Conservation (phyloP, 2,797 vertebrate genomes). For the Danio albolineatus region DNA sequence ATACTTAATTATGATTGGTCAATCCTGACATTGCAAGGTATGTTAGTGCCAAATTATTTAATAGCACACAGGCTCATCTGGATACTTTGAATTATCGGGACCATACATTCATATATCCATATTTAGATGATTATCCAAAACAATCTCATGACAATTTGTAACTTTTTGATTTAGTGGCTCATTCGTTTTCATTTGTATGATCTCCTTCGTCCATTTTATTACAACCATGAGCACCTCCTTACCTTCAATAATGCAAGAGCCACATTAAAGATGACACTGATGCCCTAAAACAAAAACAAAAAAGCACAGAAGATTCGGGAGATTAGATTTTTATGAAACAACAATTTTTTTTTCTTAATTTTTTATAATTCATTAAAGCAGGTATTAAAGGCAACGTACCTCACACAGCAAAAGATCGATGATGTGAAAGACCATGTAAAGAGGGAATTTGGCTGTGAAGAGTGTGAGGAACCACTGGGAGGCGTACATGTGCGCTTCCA, state of each 20-base stretch:
- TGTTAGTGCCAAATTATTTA: no score
- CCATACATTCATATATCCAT: no score
- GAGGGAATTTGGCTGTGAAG: constrained; percentile 98
- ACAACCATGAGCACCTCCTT: constrained; percentile 54
- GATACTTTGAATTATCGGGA: no score
- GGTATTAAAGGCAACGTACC: constrained; percentile 71
- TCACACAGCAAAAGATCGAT: constrained; percentile 97
- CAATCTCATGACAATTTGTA: no score
- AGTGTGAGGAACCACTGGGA: constrained; percentile 99
- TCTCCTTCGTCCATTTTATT: no score
- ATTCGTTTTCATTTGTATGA: no score
- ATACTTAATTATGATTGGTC: no score
- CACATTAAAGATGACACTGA: constrained; percentile 98
- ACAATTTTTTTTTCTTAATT: no score
- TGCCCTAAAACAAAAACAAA: constrained; percentile 81
- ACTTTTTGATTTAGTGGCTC: no score
- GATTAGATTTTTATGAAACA: background rate
- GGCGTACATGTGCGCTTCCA: constrained; percentile 99
- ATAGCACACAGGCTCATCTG: no score
- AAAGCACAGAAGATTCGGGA: background rate
- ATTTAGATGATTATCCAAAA: no score
- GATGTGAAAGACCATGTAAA: constrained; percentile 99
- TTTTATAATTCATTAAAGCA: background rate
- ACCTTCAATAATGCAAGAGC: constrained; percentile 97
- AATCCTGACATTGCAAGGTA: no score